These are phyloP conservation scores for Columba guinea DNA, from an alignment of 2,797 vertebrate genomes.

Conservation along the genomic window DNA sequence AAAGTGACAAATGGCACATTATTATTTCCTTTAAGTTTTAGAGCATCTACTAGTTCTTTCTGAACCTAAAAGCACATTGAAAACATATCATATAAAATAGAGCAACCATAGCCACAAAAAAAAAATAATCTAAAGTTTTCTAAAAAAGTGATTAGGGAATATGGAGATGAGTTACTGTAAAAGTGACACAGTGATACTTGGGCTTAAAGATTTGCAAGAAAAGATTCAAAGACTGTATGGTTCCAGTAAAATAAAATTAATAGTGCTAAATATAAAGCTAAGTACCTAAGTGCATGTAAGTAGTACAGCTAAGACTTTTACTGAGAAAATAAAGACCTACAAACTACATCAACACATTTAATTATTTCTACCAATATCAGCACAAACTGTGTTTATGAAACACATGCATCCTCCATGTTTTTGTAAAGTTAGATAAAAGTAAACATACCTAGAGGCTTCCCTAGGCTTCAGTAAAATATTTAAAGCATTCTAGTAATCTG, in stretches of 20 bases:
- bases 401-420: background rate
- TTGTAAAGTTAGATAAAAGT: background rate
- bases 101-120: background rate
- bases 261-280: background rate
- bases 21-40: background rate
- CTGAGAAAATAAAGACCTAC: background rate
- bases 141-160: background rate
- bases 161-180: background rate
- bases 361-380: background rate
- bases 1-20: accelerated
- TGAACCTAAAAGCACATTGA: background rate
- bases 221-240: background rate
- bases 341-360: background rate
- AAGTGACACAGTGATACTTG: background rate
- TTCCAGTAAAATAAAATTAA: background rate
- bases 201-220: background rate
- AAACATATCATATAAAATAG: background rate
- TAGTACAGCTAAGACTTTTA: background rate
- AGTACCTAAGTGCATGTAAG: background rate
- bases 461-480: background rate
- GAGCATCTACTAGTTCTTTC: background rate
- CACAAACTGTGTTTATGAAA: background rate
- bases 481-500: background rate
- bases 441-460: background rate
- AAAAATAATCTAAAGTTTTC: background rate